Evolutionary conservation across 1,140 invertebrate species (phyloP), one percentile per base, ranked within the genome.

Genomic region (Panonychus citri): DNA sequence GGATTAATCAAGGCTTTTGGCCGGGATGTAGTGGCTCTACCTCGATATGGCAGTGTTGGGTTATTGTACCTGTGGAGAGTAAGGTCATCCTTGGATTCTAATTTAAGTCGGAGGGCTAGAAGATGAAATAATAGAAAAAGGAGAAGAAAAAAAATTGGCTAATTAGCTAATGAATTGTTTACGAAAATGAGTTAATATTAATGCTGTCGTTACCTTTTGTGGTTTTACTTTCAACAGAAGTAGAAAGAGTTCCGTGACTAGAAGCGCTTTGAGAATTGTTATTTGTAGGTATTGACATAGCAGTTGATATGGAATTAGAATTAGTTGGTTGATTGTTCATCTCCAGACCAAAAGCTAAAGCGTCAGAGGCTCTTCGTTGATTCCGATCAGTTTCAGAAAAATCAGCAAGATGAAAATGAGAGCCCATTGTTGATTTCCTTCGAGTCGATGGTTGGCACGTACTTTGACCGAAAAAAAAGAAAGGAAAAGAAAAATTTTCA

Each of bases 1-100:
- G 94, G 94, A 73, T 97, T 97, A 57, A 97, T 73, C 5, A 76
- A 46, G 5, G 59, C 59, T 56, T 61, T 61, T 28, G 59, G 54
- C 26, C 54, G 12, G 7, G 49, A 21, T 27, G 49, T 12, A 28
- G 49, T 10, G 8, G 24, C 15, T 13, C 25, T 54, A 55, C 21
- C 39, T 34, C 28, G 15, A n/a, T 40, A 25, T 15, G 24, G 17
- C 27, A 21, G 27, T 43, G 40, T 13, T 24, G 17, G 39, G 7
- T n/a, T 53, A n/a, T 42, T 39, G 24, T 43, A 55, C 17, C 53
- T 39, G 27, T 46, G 57, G 26, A 61, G 43, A 30, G 48, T 55
- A 17, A 61, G 24, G 40, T 61, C 59, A 52, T 61, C 59, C 25
- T 56, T 55, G 12, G 59, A 61, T 40, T 54, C 58, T 10, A 51